These are phyloP conservation scores for Pachypanchax playfairii DNA, from an alignment of 2,113 vertebrate genomes.

Conservation along the genomic window DNA sequence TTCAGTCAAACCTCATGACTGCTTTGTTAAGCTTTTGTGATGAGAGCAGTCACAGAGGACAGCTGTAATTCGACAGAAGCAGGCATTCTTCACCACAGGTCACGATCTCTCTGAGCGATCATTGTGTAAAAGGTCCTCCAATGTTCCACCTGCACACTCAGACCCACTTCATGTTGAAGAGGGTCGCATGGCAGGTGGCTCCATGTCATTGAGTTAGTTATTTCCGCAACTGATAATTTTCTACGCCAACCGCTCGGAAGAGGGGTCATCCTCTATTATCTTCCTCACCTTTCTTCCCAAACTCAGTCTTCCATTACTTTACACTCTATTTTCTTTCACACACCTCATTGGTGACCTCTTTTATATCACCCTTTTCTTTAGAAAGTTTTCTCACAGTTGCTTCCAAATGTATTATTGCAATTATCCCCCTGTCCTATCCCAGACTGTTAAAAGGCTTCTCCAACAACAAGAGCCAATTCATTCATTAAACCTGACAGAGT, in stretches of 20 bases:
- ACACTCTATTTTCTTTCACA: conserved; percentile 30
- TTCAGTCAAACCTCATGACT: conserved; percentile 11
- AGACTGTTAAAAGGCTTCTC: conserved; percentile 26
- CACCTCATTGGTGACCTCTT: conserved; percentile 32
- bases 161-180: conserved; percentile 30
- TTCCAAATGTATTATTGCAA: conserved; percentile 34
- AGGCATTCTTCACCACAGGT: conserved; percentile 42
- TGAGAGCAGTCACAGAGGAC: conserved; percentile 4
- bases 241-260: conserved; percentile 35
- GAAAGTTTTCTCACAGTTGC: conserved; percentile 25
- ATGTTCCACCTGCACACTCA: neutral
- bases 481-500: conserved; percentile 17
- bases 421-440: conserved; percentile 46
- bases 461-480: conserved; percentile 15
- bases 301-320: neutral
- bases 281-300: conserved; percentile 24
- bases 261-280: conserved; percentile 48
- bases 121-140: conserved; percentile 44
- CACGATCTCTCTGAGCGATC: conserved; percentile 35
- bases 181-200: conserved; percentile 24
- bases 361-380: conserved; percentile 27
- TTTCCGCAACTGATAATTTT: conserved; percentile 60
- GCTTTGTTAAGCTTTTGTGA: neutral
- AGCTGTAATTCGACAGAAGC: conserved; percentile 50
- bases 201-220: conserved; percentile 42